Evolutionary conservation across 2,888 invertebrate genomes (phyloP).

Genomic region (Chrysolina americana): DNA sequence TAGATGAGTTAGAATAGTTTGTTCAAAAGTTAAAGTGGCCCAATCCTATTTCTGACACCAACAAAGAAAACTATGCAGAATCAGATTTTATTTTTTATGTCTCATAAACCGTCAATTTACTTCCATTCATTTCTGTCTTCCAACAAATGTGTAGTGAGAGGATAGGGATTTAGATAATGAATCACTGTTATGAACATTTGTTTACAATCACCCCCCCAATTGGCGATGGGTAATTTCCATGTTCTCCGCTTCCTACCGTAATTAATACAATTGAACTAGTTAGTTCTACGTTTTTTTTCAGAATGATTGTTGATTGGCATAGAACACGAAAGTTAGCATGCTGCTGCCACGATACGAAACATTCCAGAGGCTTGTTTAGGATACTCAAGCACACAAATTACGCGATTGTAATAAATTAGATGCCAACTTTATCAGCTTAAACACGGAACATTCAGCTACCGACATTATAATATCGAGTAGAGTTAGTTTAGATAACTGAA

Average conservation of each 20-base stretch:
- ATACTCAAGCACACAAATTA: background rate
- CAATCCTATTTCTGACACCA: too few relatives aligned
- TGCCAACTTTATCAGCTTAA: background rate
- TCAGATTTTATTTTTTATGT: too few relatives aligned
- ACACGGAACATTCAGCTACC: background rate
- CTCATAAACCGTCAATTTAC: too few relatives aligned
- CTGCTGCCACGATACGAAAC: background rate
- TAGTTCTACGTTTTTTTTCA: background rate
- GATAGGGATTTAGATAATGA: too few relatives aligned
- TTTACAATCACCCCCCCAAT: background rate
- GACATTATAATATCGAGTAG: background rate
- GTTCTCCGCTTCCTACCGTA: background rate
- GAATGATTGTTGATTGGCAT: background rate
- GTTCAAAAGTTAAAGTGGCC: too few relatives aligned
- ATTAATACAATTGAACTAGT: background rate
- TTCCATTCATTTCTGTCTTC: too few relatives aligned
- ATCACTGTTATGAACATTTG: too few relatives aligned
- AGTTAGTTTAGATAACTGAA: too few relatives aligned
- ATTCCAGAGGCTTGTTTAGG: constrained; percentile 1
- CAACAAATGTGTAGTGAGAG: too few relatives aligned
- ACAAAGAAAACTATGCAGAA: too few relatives aligned
- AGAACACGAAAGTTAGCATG: constrained; percentile 1
- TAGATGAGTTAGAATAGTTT: too few relatives aligned
- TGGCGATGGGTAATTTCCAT: background rate
- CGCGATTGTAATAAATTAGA: constrained; percentile 8